These are phyloP conservation scores for Aegotheles bennettii DNA, from an alignment of 2,113 vertebrate genomes.

Conservation along the genomic window DNA sequence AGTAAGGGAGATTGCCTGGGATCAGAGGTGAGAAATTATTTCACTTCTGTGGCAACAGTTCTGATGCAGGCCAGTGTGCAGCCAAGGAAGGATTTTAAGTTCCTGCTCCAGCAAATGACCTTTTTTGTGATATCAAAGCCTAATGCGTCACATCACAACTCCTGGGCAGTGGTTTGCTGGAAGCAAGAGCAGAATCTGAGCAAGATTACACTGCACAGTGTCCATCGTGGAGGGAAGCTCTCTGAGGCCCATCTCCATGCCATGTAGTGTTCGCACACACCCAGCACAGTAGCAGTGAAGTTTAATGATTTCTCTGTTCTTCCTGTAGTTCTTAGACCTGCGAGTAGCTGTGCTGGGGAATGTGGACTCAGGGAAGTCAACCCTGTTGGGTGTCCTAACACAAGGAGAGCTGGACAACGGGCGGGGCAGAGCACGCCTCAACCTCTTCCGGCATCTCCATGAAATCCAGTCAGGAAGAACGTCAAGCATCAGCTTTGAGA, in stretches of 20 bases:
- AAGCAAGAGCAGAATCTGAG: not conserved
- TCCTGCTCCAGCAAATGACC: not conserved
- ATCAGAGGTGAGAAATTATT: not conserved
- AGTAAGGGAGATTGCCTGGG: not conserved
- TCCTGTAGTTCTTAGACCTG: conserved; percentile 89
- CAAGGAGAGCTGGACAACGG: conserved; percentile 98
- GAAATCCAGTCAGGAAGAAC: conserved; percentile 98
- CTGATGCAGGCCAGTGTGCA: not conserved
- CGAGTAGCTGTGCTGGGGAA: conserved; percentile 96
- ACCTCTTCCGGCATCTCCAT: conserved; percentile 97
- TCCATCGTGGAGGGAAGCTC: not conserved
- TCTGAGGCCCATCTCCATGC: not conserved
- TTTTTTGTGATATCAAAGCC: not conserved
- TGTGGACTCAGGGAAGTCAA: conserved; percentile 97
- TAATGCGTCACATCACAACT: not conserved
- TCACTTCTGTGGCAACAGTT: not conserved
- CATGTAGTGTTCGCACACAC: not conserved
- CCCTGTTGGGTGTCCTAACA: conserved; percentile 91
- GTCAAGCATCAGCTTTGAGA: conserved; percentile 99
- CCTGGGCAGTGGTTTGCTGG: not conserved
- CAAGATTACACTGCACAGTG: not conserved
- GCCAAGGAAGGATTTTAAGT: not conserved
- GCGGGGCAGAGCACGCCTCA: conserved; percentile 91
- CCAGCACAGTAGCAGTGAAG: not conserved
- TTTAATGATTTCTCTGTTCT: not conserved